Base-by-base conservation (phyloP, 2,113 vertebrate species). In the Spermophilus dauricus region DNA sequence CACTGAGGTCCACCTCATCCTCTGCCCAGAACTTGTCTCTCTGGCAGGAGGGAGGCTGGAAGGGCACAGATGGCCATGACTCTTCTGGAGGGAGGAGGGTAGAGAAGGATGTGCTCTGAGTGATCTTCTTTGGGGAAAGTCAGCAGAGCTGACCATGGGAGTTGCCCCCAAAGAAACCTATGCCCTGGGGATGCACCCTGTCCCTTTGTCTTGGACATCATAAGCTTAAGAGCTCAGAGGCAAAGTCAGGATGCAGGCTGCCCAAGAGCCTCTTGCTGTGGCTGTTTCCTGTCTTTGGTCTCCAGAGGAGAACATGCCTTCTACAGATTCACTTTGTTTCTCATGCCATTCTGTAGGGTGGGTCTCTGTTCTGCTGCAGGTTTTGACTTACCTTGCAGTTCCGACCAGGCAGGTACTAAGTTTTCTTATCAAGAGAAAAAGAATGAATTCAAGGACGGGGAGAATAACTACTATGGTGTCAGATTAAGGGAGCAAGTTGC, bases 381-480 rank as follows among this genome's bases (percentile, higher is more conserved):
- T 3, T 70, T 32, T 67, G 42, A 76, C 53, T 45, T 88, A 63
- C 16, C 32, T 83, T 32, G 13, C 8, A 2, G 1, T 88, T 88
- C 12, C n/a, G 6, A 6, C 0, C 0, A 76, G 70, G n/a, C 9
- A 22, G 72, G 45, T 34, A 39, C 48, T 22, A n/a, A 88, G 26
- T 86, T 53, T 81, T 84, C n/a, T 39, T 30, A n/a, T 32, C 24
- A 48, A 70, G n/a, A 39, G 78, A 84, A 94, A 81, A 88, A 56
- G 39, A 24, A n/a, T 37, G 32, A 86, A 32, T 28, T 24, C 30
- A 61, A 77, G 42, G 56, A 75, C 30, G 30, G 51, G 4, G 22
- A 24, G 39, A 53, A 58, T 8, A 30, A 28, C 32, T 78, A 39
- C 37, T 18, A 30, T 4, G 34, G 24, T 22, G 80, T 89, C 69